Evolutionary conservation across 2,797 vertebrate species (phyloP), one percentile per base, ranked within the genome.

Genomic region (Poecilia wingei): DNA sequence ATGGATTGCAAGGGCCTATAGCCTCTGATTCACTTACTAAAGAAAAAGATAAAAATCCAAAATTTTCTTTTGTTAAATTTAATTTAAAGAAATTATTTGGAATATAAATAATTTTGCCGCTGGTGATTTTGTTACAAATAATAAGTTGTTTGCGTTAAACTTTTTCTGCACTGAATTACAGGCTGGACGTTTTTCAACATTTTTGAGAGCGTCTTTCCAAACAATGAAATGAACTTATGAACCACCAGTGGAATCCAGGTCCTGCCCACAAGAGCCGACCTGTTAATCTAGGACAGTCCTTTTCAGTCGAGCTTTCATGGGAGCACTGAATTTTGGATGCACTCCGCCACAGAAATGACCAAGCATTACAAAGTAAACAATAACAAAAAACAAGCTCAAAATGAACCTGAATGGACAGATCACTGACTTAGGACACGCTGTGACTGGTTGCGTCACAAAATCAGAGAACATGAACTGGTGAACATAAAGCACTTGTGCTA

Each of bases 401-500:
- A 68, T 47, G 76, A 75, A 69, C 41, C 72, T 72, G 73, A 74
- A 86, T 71, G n/a, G 61, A 81, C 68, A 74, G 77, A 70, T 47
- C 61, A 66, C 53, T 70, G 70, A 76, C 46, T 66, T n/a, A 1
- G 55, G 77, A 74, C 77, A 87, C 45, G 33, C 0, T 22, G 70
- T 61, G 79, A 89, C 74, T 77, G 72, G 53, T 77, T 78, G 76
- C 72, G 41, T 43, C 18, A 76, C 77, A 87, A 83, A 88, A 74
- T 78, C 80, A 90, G 86, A 78, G 80, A 82, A 45, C 75, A 64
- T 79, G 83, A 75, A 77, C 75, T 77, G 74, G 70, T 79, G 72
- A 53, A 82, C 90, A 91, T 91, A 76, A 91, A 87, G 90, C 87
- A 68, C 79, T 86, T 85, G 87, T 84, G 66, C 90, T 82, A 86